phyloP scores from a whole-genome alignment of 2,113 vertebrate species.

The Gavialis gangeticus region DNA sequence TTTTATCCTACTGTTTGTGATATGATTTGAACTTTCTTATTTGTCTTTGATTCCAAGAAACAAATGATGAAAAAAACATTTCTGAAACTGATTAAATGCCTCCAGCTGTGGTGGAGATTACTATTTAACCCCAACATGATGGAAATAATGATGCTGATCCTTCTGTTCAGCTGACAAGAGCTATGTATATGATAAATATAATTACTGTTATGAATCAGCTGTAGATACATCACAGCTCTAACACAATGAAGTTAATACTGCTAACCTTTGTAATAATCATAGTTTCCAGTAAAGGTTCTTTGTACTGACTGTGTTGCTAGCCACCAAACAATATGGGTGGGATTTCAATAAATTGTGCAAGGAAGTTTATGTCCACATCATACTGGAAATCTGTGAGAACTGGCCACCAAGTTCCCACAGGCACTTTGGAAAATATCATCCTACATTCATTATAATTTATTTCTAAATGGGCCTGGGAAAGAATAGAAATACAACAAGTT shows the following conservation, averaged over 20 bases:
- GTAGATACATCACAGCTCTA: constrained; percentile 29
- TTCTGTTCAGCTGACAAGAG: constrained; percentile 44
- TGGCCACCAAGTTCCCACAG: constrained; percentile 52
- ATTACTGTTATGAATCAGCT: constrained; percentile 65
- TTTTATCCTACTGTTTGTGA: constrained; percentile 59
- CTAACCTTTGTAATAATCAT: constrained; percentile 46
- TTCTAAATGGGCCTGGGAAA: background rate
- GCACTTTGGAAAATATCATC: constrained; percentile 19
- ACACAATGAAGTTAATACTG: constrained; percentile 26
- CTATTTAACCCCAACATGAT: constrained; percentile 59
- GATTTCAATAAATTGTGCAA: constrained; percentile 35
- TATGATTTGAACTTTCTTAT: constrained; percentile 63
- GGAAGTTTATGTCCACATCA: constrained; percentile 35
- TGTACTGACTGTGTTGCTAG: background rate
- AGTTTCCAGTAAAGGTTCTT: constrained; percentile 49
- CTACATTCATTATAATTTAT: constrained; percentile 31
- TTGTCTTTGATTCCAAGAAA: constrained; percentile 64
- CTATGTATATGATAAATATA: constrained; percentile 59
- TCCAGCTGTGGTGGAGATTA: constrained; percentile 70
- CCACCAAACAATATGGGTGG: background rate
- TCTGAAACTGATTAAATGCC: constrained; percentile 60
- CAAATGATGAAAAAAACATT: constrained; percentile 75
- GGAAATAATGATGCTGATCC: constrained; percentile 62
- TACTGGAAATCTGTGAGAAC: constrained; percentile 54
- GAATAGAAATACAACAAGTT: constrained; percentile 41